Evolutionary conservation across 2,888 invertebrate species (phyloP), one percentile per base, ranked within the genome.

Genomic region (Nasonia oneida): DNA sequence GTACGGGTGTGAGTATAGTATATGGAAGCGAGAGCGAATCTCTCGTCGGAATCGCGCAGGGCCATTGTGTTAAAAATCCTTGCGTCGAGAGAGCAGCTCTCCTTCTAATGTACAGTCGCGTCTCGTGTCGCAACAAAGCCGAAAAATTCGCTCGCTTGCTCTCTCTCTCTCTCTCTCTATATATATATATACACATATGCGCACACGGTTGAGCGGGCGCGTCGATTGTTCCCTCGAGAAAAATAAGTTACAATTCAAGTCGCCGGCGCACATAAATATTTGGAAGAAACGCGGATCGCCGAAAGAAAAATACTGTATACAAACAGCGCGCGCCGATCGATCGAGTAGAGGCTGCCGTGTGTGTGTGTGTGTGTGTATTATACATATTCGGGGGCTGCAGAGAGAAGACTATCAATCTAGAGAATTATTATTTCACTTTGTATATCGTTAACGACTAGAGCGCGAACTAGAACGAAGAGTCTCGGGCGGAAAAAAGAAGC

Each of bases 171-270:
- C 33, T 3, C 37, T 57, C 14, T 14, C 12, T 23, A 23, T 23
- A 23, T 23, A 29, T 57, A 23, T 33, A 33, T 23, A 77, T 15
- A 70, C 18, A n/a, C 18, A 18, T 18, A 18, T 5, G 18, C 18
- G 14, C 18, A 23, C 57, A 23, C 8, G 5, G 37, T 6, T 0
- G 23, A 23, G n/a, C 8, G n/a, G 8, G 57, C 57, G 57, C 61
- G 33, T 42, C 61, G 81, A 81, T 81, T 81, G 81, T 81, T 81
- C 74, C 74, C 74, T 74, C 81, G 39, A 67, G 42, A 61, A 61
- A 81, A 81, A 74, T 81, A 74, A 80, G 80, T 80, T 57, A 80
- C 53, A 71, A 80, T 80, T 80, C 71, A 71, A 71, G 53, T 47
- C 67, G 61, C n/a, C 77, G 42, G 71, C n/a, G 70, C 70, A 70